These are phyloP conservation scores for Eupristina koningsbergeri DNA, from an alignment of 1,140 invertebrate genomes.

Conservation along the genomic window DNA sequence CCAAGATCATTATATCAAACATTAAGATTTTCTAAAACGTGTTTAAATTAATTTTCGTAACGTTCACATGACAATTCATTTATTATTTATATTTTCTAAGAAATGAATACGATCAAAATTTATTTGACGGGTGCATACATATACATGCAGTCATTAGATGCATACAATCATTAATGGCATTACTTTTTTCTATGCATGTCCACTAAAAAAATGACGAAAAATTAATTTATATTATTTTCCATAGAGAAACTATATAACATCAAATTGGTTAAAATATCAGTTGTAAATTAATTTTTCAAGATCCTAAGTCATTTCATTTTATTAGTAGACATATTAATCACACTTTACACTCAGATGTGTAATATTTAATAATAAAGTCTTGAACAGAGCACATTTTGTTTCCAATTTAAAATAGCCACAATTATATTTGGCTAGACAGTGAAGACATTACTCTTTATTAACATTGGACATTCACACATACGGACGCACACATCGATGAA, in stretches of 20 bases:
- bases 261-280: neutral
- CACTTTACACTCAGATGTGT: slow-evolving; percentile 16
- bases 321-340: slow-evolving; percentile 28
- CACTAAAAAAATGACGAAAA: slow-evolving; percentile 8
- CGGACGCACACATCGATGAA: slow-evolving; percentile 26
- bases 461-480: slow-evolving; percentile 46
- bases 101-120: slow-evolving; percentile 40
- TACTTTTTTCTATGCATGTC: neutral
- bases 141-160: slow-evolving; percentile 22
- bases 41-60: neutral
- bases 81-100: neutral
- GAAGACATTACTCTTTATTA: slow-evolving; percentile 45
- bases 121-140: slow-evolving; percentile 32
- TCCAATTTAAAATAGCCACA: slow-evolving; percentile 29
- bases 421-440: slow-evolving; percentile 39
- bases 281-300: slow-evolving; percentile 19
- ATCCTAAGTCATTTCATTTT: neutral
- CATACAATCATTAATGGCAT: slow-evolving; percentile 29
- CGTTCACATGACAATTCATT: neutral
- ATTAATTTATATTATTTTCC: neutral
- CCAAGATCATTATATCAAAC: neutral
- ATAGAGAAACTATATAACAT: neutral
- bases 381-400: slow-evolving; percentile 33
- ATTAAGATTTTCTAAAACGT: neutral
- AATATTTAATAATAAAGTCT: slow-evolving; percentile 29